These are phyloP conservation scores for Agelastica alni DNA, from an alignment of 2,888 invertebrate genomes.

Conservation along the genomic window DNA sequence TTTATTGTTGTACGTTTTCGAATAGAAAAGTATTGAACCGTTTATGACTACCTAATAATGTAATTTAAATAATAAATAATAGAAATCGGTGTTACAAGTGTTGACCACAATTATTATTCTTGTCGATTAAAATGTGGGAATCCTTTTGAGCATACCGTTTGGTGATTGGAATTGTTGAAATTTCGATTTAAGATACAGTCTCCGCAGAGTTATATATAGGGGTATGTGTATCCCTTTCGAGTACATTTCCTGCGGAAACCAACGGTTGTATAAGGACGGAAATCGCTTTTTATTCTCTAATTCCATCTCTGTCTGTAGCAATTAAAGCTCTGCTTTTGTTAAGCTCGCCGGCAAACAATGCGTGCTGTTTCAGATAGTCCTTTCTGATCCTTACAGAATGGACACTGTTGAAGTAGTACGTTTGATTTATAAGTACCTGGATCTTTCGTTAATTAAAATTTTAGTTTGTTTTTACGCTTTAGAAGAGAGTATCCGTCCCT, in stretches of 20 bases:
- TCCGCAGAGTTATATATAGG: conserved; percentile 50
- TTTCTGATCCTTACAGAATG: conserved; percentile 49
- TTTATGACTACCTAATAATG: too few species aligned
- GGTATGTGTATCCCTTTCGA: conserved; percentile 48
- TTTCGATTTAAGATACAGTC: conserved; percentile 59
- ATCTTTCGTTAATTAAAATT: conserved; percentile 55
- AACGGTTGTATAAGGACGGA: conserved; percentile 36
- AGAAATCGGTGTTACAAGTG: too few species aligned
- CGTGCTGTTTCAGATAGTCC: conserved; percentile 49
- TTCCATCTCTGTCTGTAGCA: conserved; percentile 38
- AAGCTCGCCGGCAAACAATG: conserved; percentile 54
- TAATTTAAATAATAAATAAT: too few species aligned
- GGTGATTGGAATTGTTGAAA: conserved; percentile 48
- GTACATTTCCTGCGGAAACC: conserved; percentile 23
- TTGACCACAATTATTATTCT: too few species aligned
- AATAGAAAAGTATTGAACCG: too few species aligned
- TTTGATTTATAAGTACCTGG: conserved; percentile 54
- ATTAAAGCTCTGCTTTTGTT: conserved; percentile 55
- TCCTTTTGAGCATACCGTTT: too few species aligned
- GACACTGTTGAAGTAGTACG: conserved; percentile 45
- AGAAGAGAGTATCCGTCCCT: conserved; percentile 32
- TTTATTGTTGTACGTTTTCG: too few species aligned
- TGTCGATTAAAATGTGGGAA: too few species aligned
- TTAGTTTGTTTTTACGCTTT: conserved; percentile 46
- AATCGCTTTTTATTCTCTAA: conserved; percentile 35